Evolutionary conservation across 2,888 invertebrate genomes (phyloP).

Genomic region (Pseudococcus jackbeardsleyi): DNA sequence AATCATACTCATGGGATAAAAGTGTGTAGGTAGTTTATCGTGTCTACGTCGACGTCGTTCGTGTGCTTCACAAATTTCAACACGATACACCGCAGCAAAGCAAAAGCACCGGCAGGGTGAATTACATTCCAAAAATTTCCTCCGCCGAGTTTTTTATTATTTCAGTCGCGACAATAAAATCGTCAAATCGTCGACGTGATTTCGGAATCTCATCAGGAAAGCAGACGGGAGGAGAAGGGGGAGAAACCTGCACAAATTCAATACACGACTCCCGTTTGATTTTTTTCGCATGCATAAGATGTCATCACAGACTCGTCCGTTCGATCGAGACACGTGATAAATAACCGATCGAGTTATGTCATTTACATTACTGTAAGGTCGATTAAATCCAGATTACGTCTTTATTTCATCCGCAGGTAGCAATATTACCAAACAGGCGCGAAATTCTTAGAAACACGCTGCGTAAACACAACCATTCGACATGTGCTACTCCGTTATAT

Average conservation of each 20-base stretch:
- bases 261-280: too few species aligned
- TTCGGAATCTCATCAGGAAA: too few species aligned
- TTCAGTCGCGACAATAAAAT: too few species aligned
- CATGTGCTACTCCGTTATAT: not conserved
- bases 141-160: too few species aligned
- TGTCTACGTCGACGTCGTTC: not conserved
- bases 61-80: not conserved
- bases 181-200: too few species aligned
- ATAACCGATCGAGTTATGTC: not conserved
- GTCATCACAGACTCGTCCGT: not conserved
- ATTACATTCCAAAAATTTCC: too few species aligned
- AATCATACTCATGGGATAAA: slow-evolving; percentile 33
- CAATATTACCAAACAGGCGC: not conserved
- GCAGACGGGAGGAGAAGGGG: too few species aligned
- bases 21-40: slow-evolving; percentile 2
- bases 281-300: too few species aligned
- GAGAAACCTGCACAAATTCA: too few species aligned
- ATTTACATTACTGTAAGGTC: not conserved
- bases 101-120: too few species aligned
- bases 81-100: not conserved
- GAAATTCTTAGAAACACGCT: not conserved
- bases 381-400: not conserved
- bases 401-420: not conserved
- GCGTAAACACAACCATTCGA: not conserved
- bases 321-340: not conserved